These are phyloP conservation scores for Criorhina ranunculi DNA, from an alignment of 2,888 invertebrate species.

Conservation along the genomic window DNA sequence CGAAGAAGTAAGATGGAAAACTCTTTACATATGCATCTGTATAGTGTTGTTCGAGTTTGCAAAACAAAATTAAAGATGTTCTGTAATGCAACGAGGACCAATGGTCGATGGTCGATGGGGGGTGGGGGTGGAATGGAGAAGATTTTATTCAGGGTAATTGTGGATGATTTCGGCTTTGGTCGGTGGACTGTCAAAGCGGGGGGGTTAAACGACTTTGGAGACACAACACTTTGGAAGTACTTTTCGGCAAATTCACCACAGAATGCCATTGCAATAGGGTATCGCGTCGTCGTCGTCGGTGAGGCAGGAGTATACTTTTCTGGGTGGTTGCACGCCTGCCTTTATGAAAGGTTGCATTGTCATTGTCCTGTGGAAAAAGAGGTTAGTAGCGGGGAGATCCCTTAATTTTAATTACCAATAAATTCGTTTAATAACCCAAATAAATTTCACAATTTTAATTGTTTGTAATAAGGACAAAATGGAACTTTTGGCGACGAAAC, in stretches of 20 bases:
- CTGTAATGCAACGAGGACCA: slow-evolving; percentile 55
- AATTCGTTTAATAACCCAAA: slow-evolving; percentile 75
- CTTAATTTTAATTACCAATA: slow-evolving; percentile 77
- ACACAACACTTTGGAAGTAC: slow-evolving; percentile 71
- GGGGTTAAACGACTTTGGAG: slow-evolving; percentile 65
- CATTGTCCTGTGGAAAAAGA: slow-evolving; percentile 40
- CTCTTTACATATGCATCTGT: slow-evolving; percentile 25
- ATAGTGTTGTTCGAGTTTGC: slow-evolving; percentile 37
- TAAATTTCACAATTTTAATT: slow-evolving; percentile 75
- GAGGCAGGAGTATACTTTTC: background rate
- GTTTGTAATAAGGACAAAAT: slow-evolving; percentile 75
- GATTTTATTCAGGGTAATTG: slow-evolving; percentile 3
- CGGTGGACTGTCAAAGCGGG: slow-evolving; percentile 25
- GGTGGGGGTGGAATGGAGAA: background rate
- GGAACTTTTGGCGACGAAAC: slow-evolving; percentile 70
- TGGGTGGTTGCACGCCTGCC: slow-evolving; percentile 7
- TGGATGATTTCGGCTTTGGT: slow-evolving; percentile 6
- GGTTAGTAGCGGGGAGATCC: slow-evolving; percentile 28
- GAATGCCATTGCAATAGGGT: slow-evolving; percentile 56
- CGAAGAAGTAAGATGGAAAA: slow-evolving; percentile 13
- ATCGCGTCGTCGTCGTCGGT: slow-evolving; percentile 19
- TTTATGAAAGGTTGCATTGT: slow-evolving; percentile 44
- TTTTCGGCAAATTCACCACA: slow-evolving; percentile 68
- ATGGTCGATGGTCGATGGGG: background rate
- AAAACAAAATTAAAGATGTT: slow-evolving; percentile 73